Conservation (phyloP, 2,113 vertebrate genomes). For the Tragelaphus strepsiceros region DNA sequence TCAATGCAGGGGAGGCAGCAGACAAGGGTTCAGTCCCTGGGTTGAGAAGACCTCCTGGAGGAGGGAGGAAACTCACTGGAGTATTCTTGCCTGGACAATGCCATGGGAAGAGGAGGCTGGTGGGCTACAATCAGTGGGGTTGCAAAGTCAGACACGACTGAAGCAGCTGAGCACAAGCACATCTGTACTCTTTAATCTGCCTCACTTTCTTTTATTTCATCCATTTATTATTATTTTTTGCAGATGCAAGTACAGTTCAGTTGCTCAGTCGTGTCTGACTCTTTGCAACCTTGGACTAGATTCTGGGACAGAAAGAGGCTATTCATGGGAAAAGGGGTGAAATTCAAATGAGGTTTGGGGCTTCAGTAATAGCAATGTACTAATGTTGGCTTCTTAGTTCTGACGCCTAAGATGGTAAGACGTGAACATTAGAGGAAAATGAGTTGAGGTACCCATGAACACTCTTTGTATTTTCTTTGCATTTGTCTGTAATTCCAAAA, state of each 20-base stretch:
- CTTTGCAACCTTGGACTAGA: not conserved
- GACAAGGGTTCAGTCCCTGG: not conserved
- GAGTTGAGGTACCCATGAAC: fast-evolving
- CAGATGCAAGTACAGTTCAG: not conserved
- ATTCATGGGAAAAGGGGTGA: not conserved
- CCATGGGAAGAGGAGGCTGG: not conserved
- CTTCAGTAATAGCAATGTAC: too few relatives aligned
- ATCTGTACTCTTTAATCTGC: not conserved
- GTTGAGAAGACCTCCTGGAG: not conserved
- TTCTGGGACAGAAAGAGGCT: not conserved
- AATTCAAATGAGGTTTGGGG: not conserved
- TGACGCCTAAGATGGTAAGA: not conserved
- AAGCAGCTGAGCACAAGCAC: not conserved
- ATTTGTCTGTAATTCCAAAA: not conserved
- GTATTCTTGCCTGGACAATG: not conserved
- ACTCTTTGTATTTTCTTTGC: not conserved
- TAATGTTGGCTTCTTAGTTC: not conserved
- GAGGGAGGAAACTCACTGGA: not conserved
- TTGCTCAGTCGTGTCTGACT: too few relatives aligned
- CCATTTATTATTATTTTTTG: not conserved
- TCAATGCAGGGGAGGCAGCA: not conserved
- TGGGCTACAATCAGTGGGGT: not conserved
- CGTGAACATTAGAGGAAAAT: not conserved
- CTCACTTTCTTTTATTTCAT: not conserved
- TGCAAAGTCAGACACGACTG: not conserved